Evolutionary conservation across 1,140 invertebrate species (phyloP).

Genomic region (Drosophila fuyamai): DNA sequence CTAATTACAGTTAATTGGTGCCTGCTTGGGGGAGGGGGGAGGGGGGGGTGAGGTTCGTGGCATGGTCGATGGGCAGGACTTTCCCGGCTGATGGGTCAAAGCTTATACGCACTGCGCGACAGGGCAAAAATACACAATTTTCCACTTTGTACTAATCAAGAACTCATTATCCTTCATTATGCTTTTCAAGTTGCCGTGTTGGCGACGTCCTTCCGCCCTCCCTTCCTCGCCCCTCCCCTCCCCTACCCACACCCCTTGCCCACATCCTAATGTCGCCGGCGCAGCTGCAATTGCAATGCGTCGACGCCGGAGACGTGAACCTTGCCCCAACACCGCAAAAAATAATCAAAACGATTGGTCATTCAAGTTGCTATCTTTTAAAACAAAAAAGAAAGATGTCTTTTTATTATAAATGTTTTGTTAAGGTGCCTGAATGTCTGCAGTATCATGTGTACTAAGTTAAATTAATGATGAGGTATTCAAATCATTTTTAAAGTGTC

Average conservation of each 20-base stretch:
- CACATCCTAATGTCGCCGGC: slow-evolving; percentile 6
- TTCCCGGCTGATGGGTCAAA: neutral
- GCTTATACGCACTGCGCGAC: slow-evolving; percentile 45
- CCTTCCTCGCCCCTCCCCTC: neutral
- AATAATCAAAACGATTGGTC: neutral
- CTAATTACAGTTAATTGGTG: slow-evolving; percentile 73
- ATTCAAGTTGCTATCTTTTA: neutral
- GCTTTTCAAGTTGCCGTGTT: slow-evolving; percentile 67
- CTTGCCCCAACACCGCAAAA: slow-evolving; percentile 4
- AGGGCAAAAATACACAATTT: slow-evolving; percentile 72
- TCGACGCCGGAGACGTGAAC: slow-evolving; percentile 19
- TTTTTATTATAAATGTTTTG: neutral
- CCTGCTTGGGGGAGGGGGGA: neutral
- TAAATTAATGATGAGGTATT: too few species aligned
- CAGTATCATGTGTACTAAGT: too few species aligned
- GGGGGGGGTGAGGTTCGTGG: neutral
- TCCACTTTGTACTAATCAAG: slow-evolving; percentile 77
- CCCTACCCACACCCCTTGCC: neutral
- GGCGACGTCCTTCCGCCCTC: slow-evolving; percentile 21
- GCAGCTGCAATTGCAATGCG: slow-evolving; percentile 38
- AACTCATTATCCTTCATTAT: slow-evolving; percentile 77
- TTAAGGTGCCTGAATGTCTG: neutral
- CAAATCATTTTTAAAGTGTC: too few species aligned
- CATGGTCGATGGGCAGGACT: slow-evolving; percentile 4
- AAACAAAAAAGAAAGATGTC: neutral